Conservation (phyloP, 1,140 invertebrate genomes). For the Diorhabda elongata region DNA sequence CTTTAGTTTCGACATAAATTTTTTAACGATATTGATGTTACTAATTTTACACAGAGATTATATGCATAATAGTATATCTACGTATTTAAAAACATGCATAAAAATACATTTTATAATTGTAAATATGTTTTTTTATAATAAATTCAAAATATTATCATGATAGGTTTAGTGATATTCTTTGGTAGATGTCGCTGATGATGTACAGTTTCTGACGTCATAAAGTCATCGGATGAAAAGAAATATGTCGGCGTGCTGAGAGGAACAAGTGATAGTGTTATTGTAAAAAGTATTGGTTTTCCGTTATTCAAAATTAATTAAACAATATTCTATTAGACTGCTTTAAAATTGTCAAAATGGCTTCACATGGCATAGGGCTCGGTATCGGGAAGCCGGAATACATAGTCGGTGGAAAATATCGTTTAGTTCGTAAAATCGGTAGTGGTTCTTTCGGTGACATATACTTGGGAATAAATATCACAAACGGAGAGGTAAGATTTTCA, state of each 20-base stretch:
- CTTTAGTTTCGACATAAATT: too few relatives aligned
- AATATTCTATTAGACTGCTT: slow-evolving; percentile 33
- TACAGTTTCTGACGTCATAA: slow-evolving; percentile 40
- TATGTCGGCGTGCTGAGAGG: slow-evolving; percentile 47
- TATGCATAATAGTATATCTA: too few relatives aligned
- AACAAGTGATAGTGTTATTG: slow-evolving; percentile 44
- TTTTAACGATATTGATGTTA: too few relatives aligned
- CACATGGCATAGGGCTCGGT: slow-evolving; percentile 29
- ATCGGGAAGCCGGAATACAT: slow-evolving; percentile 50
- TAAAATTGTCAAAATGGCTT: slow-evolving; percentile 40
- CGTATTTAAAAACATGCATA: too few relatives aligned
- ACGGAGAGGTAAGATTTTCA: slow-evolving; percentile 69
- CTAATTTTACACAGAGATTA: too few relatives aligned
- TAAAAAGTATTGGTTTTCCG: slow-evolving; percentile 37
- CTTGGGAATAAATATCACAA: slow-evolving; percentile 91
- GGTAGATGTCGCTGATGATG: not conserved
- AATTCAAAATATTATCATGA: too few relatives aligned
- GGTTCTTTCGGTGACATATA: slow-evolving; percentile 99
- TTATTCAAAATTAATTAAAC: slow-evolving; percentile 36
- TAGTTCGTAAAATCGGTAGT: slow-evolving; percentile 95
- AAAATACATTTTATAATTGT: too few relatives aligned
- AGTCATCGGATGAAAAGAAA: slow-evolving; percentile 45
- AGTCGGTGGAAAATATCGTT: slow-evolving; percentile 88
- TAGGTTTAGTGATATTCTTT: not conserved
- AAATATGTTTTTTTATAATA: too few relatives aligned